phyloP scores from a whole-genome alignment of 2,113 vertebrate species.

The Calyptommatus sinebrachiatus region DNA sequence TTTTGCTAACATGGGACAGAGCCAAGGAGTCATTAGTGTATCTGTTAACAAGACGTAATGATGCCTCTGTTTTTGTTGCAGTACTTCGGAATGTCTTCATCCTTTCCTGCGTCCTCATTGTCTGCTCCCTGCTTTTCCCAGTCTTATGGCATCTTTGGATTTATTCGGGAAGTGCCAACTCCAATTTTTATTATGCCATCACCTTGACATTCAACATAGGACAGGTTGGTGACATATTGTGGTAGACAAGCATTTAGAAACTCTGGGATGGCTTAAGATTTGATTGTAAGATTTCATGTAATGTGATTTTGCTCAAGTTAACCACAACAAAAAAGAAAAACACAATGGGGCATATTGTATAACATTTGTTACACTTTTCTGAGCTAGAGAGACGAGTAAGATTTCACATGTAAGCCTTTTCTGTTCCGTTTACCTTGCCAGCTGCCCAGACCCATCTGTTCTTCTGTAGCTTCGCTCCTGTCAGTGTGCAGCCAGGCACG shows the following conservation, averaged over 20 bases:
- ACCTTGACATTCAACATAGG: conserved; percentile 94
- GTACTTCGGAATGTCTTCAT: conserved; percentile 94
- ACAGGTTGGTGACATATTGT: conserved; percentile 77
- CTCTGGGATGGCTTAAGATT: background rate
- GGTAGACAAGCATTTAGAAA: background rate
- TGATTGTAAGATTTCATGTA: background rate
- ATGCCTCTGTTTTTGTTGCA: conserved; percentile 57
- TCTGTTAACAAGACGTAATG: conserved; percentile 17
- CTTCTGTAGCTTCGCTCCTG: background rate
- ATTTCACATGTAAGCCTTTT: background rate
- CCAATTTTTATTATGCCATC: conserved; percentile 98
- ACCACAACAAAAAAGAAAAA: background rate
- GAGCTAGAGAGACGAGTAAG: background rate
- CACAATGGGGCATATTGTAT: background rate
- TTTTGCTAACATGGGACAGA: background rate
- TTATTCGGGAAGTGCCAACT: conserved; percentile 97
- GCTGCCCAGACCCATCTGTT: background rate
- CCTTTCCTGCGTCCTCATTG: conserved; percentile 86
- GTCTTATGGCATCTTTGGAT: conserved; percentile 99
- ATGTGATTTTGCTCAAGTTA: background rate
- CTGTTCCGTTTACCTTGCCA: background rate
- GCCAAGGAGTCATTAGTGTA: background rate
- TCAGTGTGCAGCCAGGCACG: background rate
- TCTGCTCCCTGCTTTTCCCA: conserved; percentile 93
- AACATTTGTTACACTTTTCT: background rate